A percentile compares a stretch with the other conserved stretches of the same genome.
These are phyloP conservation scores for Oreortyx pictus DNA, from an alignment of 2,797 vertebrate species.

Conservation along the genomic window DNA sequence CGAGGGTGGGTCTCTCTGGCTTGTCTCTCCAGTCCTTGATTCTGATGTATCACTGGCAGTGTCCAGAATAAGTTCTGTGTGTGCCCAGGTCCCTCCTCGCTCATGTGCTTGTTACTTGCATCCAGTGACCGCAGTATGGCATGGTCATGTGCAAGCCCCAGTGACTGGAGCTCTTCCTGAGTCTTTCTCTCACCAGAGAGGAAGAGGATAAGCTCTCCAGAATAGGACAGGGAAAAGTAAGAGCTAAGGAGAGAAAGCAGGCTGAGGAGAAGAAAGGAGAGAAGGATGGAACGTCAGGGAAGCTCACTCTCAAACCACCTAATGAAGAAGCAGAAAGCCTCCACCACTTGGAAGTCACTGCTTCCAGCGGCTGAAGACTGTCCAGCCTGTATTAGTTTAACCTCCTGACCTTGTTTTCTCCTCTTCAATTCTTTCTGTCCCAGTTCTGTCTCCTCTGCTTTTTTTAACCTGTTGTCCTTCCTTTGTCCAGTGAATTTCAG, in stretches of 20 bases:
- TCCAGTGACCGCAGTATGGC: not conserved
- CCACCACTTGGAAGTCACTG: not conserved
- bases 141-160: not conserved
- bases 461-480: not conserved
- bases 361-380: not conserved
- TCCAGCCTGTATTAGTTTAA: not conserved
- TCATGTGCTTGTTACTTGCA: not conserved
- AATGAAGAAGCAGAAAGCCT: not conserved
- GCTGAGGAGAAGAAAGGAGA: not conserved
- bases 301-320: fast-evolving
- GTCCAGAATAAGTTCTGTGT: not conserved
- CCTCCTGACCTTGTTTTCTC: constrained; percentile 38
- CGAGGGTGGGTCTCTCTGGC: not conserved
- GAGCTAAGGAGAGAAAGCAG: not conserved
- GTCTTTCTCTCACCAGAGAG: not conserved
- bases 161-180: not conserved
- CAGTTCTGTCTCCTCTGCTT: not conserved
- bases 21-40: not conserved
- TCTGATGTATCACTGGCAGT: not conserved
- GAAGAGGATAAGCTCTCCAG: not conserved
- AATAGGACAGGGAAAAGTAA: not conserved
- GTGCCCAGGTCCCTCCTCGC: not conserved
- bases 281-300: not conserved
- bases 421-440: not conserved
- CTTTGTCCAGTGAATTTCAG: not conserved